Evolutionary conservation across 2,797 vertebrate species (phyloP), one percentile per base, ranked within the genome.

Genomic region (Monodelphis domestica): DNA sequence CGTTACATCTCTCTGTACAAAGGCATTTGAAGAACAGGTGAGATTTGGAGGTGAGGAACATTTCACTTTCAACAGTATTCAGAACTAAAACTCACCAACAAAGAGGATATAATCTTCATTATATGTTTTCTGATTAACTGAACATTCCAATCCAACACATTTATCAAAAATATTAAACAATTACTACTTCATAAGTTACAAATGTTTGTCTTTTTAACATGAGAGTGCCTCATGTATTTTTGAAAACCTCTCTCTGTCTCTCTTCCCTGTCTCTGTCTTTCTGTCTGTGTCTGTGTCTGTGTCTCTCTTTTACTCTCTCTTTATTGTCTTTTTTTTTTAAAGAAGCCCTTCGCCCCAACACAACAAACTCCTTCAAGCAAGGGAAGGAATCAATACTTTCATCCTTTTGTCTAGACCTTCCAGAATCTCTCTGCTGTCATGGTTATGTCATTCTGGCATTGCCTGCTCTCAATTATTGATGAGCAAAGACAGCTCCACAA

Each of bases 401-500:
- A 28, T 93, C 3, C 84, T 51, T 95, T 96, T 87, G 50, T 15
- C 30, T 11, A 28, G 2, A n/a, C 90, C 87, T 97, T 95, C 45
- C 30, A 91, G 91, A 92, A 90, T 91, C 28, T 53, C 38, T 93
- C 24, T 28, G 6, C 17, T 88, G 7, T 51, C 45, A 53, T 91
- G 87, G 78, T 93, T 87, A 26, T 63, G 5, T 45, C 97, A 45
- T 50, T 89, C 95, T 89, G 93, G 87, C n/a, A 54, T 45, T 12
- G 52, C 38, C 5, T 78, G 17, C 57, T 0, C 95, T 97, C 96
- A 97, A 94, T 97, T 94, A 97, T 28, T 96, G 90, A 90, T 89
- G 30, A 93, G 89, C 56, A 78, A 97, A 97, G 51, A 54, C 90
- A 92, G 1, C 4, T 12, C 54, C 90, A 92, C 70, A 96, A 97